Evolutionary conservation across 2,797 vertebrate genomes (phyloP), one percentile per base, ranked within the genome.

Genomic region (Xyrichtys novacula): DNA sequence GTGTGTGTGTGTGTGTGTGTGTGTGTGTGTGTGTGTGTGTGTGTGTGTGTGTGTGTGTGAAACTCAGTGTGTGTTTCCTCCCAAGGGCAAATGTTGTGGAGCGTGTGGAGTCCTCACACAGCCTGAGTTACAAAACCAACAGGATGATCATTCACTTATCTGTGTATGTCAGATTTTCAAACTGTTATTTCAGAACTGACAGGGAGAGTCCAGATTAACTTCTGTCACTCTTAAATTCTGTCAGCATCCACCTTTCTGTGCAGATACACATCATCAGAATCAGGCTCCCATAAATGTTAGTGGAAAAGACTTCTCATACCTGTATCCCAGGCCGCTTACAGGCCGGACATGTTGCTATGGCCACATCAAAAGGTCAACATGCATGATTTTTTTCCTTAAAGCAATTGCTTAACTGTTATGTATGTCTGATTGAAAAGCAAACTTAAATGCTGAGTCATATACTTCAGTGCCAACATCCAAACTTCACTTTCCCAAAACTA

Each of bases 141-240:
- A 85, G 83, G 83, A 86, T 74, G 80, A 78, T 63, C 57, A 22
- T 36, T 81, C 46, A 57, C 64, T 81, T 69, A 74, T 82, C 76
- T 76, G 43, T 20, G 42, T 2, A 7, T 36, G 60, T 74, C 68
- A 65, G 52, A 17, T 22, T 26, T 59, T 72, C 46, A 26, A 5
- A 26, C 49, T 82, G 75, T 75, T 81, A 44, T 83, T 75, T 77
- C 84, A 79, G 76, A 72, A 20, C 40, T 48, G 76, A 71, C 49
- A 11, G 47, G 46, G 29, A 65, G 29, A 40, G 31, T 40, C 40
- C 32, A 34, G 12, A 59, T 82, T 43, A 32, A 59, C 65, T 40
- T 29, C 42, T 78, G 75, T 85, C 80, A 48, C 25, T 84, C 70
- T 48, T 19, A 42, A 17, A 29, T 22, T 29, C 2, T 17, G 50